A percentile compares a stretch with the other conserved stretches of the same genome.
Conservation (phyloP, 2,113 vertebrate genomes). For the Procavia capensis region DNA sequence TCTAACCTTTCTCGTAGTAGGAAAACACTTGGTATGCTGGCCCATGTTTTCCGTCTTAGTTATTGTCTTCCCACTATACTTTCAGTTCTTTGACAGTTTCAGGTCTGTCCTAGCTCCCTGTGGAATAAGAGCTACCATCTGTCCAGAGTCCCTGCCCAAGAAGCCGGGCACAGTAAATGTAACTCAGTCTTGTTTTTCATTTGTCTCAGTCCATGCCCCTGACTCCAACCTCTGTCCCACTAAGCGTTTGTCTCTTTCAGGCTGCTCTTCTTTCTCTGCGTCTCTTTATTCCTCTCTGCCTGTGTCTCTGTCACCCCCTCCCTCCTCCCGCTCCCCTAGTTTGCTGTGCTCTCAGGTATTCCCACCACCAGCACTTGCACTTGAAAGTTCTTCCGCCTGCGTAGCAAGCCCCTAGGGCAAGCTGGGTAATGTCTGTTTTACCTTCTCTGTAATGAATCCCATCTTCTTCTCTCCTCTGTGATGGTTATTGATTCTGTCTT, state of each 20-base stretch:
- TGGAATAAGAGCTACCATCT: background rate
- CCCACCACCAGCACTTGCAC: constrained; percentile 61
- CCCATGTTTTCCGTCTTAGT: background rate
- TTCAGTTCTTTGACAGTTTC: background rate
- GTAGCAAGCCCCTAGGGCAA: background rate
- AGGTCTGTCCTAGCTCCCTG: background rate
- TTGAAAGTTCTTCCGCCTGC: constrained; percentile 74
- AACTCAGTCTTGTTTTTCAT: accelerated
- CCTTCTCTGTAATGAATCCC: constrained; percentile 79
- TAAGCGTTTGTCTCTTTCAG: no score
- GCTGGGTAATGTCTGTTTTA: constrained; percentile 75
- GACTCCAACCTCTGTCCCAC: background rate
- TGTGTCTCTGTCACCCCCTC: background rate
- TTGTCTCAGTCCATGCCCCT: background rate
- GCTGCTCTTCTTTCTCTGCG: no score
- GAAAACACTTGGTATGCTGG: accelerated
- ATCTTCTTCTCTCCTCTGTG: constrained; percentile 65
- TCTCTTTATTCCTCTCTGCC: no score
- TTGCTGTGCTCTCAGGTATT: constrained; percentile 64
- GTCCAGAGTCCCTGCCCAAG: background rate
- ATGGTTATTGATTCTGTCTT: constrained; percentile 79
- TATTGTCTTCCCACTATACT: background rate
- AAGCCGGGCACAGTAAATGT: background rate
- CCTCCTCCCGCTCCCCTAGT: background rate
- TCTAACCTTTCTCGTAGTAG: background rate